These are phyloP conservation scores for Anisognathus igniventris DNA, from an alignment of 2,797 vertebrate species.

Conservation along the genomic window DNA sequence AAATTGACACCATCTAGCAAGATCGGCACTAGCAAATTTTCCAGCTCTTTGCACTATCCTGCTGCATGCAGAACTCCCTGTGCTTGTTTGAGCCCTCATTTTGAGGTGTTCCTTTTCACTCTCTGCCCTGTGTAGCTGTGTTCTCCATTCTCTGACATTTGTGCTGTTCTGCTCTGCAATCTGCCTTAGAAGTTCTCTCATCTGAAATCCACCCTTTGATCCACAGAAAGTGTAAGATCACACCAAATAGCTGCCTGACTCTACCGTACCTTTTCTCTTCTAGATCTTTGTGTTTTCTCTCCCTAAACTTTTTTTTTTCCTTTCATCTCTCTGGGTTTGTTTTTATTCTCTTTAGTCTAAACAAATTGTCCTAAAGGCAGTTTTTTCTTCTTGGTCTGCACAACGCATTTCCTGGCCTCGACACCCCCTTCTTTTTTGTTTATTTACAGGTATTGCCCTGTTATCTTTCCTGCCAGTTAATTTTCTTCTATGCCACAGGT, in stretches of 20 bases:
- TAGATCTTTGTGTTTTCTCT: not conserved
- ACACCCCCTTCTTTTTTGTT: not conserved
- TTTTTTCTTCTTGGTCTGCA: not conserved
- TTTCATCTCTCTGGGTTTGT: not conserved
- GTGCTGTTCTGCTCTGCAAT: not conserved
- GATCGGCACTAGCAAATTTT: not conserved
- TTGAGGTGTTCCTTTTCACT: not conserved
- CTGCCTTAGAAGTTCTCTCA: not conserved
- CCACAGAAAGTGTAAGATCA: not conserved
- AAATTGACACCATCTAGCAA: not conserved
- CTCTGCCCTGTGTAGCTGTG: not conserved
- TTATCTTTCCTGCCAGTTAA: not conserved
- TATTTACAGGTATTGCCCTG: not conserved
- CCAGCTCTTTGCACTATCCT: not conserved
- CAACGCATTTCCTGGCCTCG: not conserved
- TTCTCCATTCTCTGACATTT: not conserved
- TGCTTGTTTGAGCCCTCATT: not conserved
- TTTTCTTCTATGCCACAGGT: not conserved
- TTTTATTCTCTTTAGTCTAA: not conserved
- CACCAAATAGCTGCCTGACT: not conserved
- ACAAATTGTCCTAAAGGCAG: not conserved
- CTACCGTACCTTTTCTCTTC: not conserved
- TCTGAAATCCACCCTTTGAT: slow-evolving; percentile 1
- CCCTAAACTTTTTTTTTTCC: not conserved
- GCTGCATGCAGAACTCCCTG: not conserved